Conservation (phyloP, 2,797 vertebrate genomes). For the Meda fulgida region DNA sequence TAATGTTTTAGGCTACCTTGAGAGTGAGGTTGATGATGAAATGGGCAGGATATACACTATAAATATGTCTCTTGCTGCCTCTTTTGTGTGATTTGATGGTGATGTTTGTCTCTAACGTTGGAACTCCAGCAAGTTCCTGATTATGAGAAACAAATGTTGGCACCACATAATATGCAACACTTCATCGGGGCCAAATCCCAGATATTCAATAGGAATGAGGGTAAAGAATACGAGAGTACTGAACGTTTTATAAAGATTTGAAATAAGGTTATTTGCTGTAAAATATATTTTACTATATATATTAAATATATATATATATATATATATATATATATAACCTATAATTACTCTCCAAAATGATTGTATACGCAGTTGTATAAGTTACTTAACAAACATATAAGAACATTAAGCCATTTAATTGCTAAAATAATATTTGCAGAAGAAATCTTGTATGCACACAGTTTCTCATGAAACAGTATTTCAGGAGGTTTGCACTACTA, state of each 20-base stretch:
- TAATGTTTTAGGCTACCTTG: background rate
- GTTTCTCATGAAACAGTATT: slow-evolving; percentile 15
- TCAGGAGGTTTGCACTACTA: slow-evolving; percentile 23
- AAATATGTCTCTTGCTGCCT: background rate
- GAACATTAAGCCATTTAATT: background rate
- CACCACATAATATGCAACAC: background rate
- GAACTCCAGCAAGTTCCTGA: background rate
- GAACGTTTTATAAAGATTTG: background rate
- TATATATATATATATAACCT: background rate
- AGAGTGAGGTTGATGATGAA: background rate
- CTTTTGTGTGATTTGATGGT: slow-evolving; percentile 5
- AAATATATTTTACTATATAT: background rate
- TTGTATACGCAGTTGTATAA: too few relatives aligned
- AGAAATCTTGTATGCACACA: background rate
- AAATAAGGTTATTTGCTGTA: background rate
- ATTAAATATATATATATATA: background rate
- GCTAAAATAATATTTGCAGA: background rate
- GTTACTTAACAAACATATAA: background rate
- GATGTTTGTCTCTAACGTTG: slow-evolving; percentile 25
- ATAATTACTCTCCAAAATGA: too few relatives aligned
- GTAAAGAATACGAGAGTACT: background rate
- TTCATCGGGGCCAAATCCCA: background rate
- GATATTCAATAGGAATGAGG: background rate
- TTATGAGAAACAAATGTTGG: slow-evolving; percentile 48
- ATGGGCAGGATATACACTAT: too few relatives aligned